Conservation (phyloP, 2,797 vertebrate genomes). For the Petrocephalus sullivani region DNA sequence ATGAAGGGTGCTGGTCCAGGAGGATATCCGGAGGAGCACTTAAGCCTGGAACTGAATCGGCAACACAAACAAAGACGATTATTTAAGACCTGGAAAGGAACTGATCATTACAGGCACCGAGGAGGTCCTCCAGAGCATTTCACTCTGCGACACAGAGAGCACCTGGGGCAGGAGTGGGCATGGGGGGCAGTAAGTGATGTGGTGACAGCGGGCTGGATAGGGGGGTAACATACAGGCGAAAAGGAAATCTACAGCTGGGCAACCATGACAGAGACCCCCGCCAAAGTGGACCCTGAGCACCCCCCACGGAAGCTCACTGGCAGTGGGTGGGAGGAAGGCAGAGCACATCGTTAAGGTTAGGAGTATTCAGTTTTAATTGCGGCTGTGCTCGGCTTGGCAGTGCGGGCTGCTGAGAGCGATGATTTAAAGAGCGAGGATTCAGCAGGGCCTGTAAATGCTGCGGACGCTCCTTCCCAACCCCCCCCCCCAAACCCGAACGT, state of each 20-base stretch:
- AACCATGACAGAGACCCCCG: not conserved
- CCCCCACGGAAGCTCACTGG: not conserved
- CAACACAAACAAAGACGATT: not conserved
- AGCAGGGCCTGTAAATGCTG: not conserved
- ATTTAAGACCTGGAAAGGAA: not conserved
- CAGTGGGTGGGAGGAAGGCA: not conserved
- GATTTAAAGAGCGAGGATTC: conserved; percentile 11
- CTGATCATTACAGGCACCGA: not conserved
- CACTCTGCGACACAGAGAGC: not conserved
- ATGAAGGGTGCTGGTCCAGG: conserved; percentile 15
- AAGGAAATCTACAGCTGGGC: not conserved
- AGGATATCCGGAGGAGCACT: conserved; percentile 25
- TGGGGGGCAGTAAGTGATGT: not conserved
- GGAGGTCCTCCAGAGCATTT: not conserved
- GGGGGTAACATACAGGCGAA: not conserved
- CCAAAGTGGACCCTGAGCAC: not conserved
- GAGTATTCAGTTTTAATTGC: conserved; percentile 16
- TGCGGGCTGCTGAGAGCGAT: not conserved
- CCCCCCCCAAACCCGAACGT: not conserved
- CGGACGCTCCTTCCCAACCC: not conserved
- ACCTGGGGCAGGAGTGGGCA: not conserved
- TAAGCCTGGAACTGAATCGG: conserved; percentile 20
- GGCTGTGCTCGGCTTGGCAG: conserved; percentile 2
- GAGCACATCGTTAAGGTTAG: not conserved
- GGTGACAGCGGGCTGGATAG: not conserved